A percentile compares a stretch with the other conserved stretches of the same genome.
These are phyloP conservation scores for Drosophila carrolli DNA, from an alignment of 1,140 invertebrate genomes.

Conservation along the genomic window DNA sequence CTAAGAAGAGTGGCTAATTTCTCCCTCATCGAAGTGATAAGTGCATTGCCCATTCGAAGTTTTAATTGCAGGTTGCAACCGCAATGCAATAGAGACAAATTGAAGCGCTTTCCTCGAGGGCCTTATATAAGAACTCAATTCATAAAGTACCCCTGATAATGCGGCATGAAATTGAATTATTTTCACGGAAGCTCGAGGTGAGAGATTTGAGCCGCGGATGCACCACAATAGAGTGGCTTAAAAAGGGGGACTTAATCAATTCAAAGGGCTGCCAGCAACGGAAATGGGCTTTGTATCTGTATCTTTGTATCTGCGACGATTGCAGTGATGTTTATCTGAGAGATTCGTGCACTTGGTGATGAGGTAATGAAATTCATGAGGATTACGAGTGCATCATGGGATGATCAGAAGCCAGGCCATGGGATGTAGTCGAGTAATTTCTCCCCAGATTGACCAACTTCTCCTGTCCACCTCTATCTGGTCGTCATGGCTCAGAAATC, in stretches of 20 bases:
- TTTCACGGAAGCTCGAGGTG: constrained; percentile 57
- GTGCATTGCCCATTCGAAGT: constrained; percentile 12
- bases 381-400: constrained; percentile 35
- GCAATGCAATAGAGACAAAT: constrained; percentile 12
- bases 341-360: constrained; percentile 46
- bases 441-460: constrained; percentile 27
- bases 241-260: constrained; percentile 51
- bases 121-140: constrained; percentile 60
- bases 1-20: constrained; percentile 33
- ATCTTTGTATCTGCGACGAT: constrained; percentile 16
- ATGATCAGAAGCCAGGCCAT: neutral
- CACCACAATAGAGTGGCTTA: constrained; percentile 42
- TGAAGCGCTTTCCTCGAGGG: constrained; percentile 21
- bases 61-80: constrained; percentile 24
- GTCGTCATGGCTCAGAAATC: constrained; percentile 40
- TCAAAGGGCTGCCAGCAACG: constrained; percentile 58
- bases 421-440: neutral
- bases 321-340: constrained; percentile 52
- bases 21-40: constrained; percentile 33
- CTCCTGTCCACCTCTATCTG: constrained; percentile 16
- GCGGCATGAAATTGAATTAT: constrained; percentile 71
- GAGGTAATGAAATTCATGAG: constrained; percentile 24
- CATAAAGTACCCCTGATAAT: constrained; percentile 31
- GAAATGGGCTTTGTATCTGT: constrained; percentile 60
- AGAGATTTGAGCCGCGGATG: constrained; percentile 28